Conservation (phyloP, 2,888 invertebrate species). For the Scrobipalpa atriplicella region DNA sequence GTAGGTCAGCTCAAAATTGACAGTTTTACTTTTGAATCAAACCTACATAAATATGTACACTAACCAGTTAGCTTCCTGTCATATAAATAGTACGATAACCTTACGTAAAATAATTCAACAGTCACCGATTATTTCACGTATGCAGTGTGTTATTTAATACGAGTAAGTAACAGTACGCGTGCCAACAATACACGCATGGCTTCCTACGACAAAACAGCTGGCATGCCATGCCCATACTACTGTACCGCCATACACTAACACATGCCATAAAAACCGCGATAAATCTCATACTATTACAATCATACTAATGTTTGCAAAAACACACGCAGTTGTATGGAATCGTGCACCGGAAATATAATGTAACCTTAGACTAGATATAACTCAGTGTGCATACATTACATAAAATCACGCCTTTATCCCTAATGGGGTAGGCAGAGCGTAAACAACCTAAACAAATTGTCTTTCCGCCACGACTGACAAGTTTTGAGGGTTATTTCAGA, state of each 20-base stretch:
- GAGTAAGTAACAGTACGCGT: slow-evolving; percentile 43
- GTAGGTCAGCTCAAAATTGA: too few relatives aligned
- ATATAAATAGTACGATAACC: too few relatives aligned
- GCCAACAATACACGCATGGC: slow-evolving; percentile 56
- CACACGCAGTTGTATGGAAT: slow-evolving; percentile 33
- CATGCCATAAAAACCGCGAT: slow-evolving; percentile 30
- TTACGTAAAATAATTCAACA: slow-evolving; percentile 22
- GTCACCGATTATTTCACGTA: slow-evolving; percentile 47
- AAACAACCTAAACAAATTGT: too few relatives aligned
- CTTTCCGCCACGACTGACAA: too few relatives aligned
- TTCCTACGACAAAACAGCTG: slow-evolving; percentile 51
- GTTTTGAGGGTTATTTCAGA: too few relatives aligned
- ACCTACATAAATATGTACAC: too few relatives aligned
- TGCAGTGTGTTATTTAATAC: slow-evolving; percentile 51
- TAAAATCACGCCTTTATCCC: too few relatives aligned
- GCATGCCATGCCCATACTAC: slow-evolving; percentile 38
- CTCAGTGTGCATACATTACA: too few relatives aligned
- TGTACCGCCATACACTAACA: slow-evolving; percentile 43
- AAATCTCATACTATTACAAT: slow-evolving; percentile 36
- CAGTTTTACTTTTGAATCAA: too few relatives aligned
- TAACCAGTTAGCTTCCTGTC: too few relatives aligned
- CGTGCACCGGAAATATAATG: slow-evolving; percentile 33
- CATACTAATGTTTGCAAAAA: slow-evolving; percentile 21
- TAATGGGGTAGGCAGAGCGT: too few relatives aligned
- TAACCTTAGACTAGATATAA: too few relatives aligned